Evolutionary conservation across 2,113 vertebrate genomes (phyloP).

Genomic region (Chionis minor): DNA sequence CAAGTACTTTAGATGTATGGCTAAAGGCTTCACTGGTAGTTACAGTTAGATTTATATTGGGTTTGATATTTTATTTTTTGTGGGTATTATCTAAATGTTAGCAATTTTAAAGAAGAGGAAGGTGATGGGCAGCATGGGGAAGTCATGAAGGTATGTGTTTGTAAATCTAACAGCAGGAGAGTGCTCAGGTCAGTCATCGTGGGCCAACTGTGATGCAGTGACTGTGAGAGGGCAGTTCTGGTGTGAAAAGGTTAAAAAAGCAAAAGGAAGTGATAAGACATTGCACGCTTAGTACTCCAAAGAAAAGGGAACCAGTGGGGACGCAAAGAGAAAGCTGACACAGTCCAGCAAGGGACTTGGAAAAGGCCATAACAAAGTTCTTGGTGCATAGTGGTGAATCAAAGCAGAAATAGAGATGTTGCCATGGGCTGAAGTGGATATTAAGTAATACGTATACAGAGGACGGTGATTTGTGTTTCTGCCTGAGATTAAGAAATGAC

Average conservation of each 20-base stretch:
- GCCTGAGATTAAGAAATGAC: background rate
- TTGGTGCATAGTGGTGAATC: background rate
- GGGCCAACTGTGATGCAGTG: background rate
- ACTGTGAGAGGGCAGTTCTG: background rate
- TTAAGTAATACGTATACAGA: background rate
- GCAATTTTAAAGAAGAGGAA: background rate
- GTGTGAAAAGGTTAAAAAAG: background rate
- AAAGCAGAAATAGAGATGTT: background rate
- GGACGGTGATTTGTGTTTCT: background rate
- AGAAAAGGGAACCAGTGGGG: background rate
- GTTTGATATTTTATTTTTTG: background rate
- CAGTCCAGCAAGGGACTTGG: background rate
- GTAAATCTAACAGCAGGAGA: background rate
- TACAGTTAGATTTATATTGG: background rate
- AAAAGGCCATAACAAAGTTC: background rate
- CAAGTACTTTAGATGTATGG: background rate
- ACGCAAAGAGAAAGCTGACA: background rate
- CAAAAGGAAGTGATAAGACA: background rate
- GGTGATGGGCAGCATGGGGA: background rate
- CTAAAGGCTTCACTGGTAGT: background rate
- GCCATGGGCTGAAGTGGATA: background rate
- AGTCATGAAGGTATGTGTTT: background rate
- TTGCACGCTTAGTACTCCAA: background rate
- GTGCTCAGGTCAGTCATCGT: background rate
- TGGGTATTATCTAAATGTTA: background rate